Base-by-base conservation (phyloP, 2,888 invertebrate species). In the Neoscelio sp. region DNA sequence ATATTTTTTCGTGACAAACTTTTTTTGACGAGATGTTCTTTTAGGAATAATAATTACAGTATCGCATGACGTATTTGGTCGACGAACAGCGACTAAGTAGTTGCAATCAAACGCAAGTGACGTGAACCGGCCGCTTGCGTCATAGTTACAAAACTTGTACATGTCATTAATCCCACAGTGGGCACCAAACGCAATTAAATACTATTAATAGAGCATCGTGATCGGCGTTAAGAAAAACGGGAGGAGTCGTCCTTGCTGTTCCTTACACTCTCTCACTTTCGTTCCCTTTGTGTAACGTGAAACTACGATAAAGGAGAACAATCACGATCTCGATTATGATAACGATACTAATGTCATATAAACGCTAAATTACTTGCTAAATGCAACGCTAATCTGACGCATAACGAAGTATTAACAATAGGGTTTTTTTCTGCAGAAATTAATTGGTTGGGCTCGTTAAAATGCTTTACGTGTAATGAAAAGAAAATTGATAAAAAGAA, bases 181-280 rank as follows among this genome's bases (percentile, higher is more conserved):
- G 62, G 54, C 28, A 26, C 65, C 52, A 33, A 65, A 65, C 56
- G 56, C 56, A 73, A 74, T 65, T 65, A 74, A n/a, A 65, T 74
- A 74, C 58, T 65, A 65, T 74, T 74, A 74, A 74, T 65, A 74
- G 74, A 65, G 65, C 56, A 65, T 58, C 56, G 64, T 65, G 65
- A 65, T 58, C 64, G 40, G 74, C 56, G 50, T 30, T 15, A 48
- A 74, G 48, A 65, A 74, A 62, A 58, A 64, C 60, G 33, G 64
- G 74, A 65, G 74, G 74, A 74, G 65, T 65, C 65, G 64, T 74
- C 74, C 74, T 74, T 74, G 74, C 58, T 65, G 46, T 65, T 48
- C 64, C 56, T 74, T 73, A 56, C 64, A 74, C 74, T 74, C 62
- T 54, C 64, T 73, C 50, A 64, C 56, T 74, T 50, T 75, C 52